Conservation (phyloP, 2,113 vertebrate species). For the Paradisaea rubra region DNA sequence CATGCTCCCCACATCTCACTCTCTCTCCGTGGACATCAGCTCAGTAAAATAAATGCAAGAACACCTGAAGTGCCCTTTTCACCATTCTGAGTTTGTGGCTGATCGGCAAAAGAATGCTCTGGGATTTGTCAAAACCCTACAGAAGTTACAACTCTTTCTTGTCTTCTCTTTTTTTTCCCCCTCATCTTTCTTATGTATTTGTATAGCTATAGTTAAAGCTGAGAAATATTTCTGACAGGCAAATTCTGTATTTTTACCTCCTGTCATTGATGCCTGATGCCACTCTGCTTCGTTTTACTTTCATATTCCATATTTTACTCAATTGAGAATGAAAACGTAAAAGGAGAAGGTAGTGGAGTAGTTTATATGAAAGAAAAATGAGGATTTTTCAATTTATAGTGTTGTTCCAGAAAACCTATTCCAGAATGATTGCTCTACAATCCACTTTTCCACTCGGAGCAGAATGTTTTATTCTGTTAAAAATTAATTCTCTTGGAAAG, state of each 20-base stretch:
- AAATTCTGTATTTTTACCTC: not conserved
- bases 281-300: not conserved
- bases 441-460: not conserved
- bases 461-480: not conserved
- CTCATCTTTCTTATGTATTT: not conserved
- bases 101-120: not conserved
- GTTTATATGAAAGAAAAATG: not conserved
- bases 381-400: not conserved
- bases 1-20: rapidly evolving
- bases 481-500: not conserved
- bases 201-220: not conserved
- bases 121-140: not conserved
- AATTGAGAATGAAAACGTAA: not conserved
- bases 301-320: not conserved
- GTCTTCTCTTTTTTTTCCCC: rapidly evolving
- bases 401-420: not conserved
- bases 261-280: not conserved
- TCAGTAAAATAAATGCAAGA: not conserved
- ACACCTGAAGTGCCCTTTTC: not conserved
- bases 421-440: not conserved
- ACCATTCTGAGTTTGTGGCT: not conserved
- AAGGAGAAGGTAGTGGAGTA: not conserved
- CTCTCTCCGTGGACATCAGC: not conserved
- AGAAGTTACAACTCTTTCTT: not conserved
- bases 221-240: not conserved